Base-by-base conservation (phyloP, 2,113 vertebrate species). In the Chunga burmeisteri region DNA sequence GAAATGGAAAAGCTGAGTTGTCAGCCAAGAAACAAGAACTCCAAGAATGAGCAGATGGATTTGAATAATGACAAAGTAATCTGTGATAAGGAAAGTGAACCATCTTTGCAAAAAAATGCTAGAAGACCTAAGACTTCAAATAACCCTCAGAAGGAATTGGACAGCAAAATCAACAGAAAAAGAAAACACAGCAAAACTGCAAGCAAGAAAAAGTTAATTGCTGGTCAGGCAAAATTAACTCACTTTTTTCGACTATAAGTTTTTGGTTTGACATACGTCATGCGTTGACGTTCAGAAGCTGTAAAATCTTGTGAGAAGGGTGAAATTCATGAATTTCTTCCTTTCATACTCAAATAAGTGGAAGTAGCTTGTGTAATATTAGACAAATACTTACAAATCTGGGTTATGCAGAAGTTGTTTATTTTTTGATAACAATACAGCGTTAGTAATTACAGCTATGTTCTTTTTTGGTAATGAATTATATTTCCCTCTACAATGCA, bases 151-250 rank as follows among this genome's bases (percentile, higher is more conserved):
- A 97, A 93, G 49, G 95, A 97, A 71, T 23, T 85, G 66, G 75
- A 87, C 59, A 80, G 81, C 80, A 97, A 95, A 96, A 36, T 30
- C 7, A 8, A 87, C 88, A 65, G 86, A 84, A 84, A 86, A 44
- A 92, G 74, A 80, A 99, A 98, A 96, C 95, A 72, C 61, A 88
- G 34, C 80, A 99, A 97, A 96, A 75, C 93, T 66, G 6, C 88
- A 67, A 70, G 95, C 55, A 99, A 98, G 94, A 97, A 97, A 96
- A 99, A 98, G 86, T 89, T 99, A 92, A 99, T 99, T 74, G 92
- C 97, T 52, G 99, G 99, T 80, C 99, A 99, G 94, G 94, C 98
- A 70, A 99, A 98, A 90, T 94, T 99, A 47, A 99, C 99, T 75
- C 97, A 97, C 56, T 99, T 99, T 97, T 99, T 99, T 97, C 97